Evolutionary conservation across 2,888 invertebrate genomes (phyloP).

Genomic region (Zhuqinia jingwanae): DNA sequence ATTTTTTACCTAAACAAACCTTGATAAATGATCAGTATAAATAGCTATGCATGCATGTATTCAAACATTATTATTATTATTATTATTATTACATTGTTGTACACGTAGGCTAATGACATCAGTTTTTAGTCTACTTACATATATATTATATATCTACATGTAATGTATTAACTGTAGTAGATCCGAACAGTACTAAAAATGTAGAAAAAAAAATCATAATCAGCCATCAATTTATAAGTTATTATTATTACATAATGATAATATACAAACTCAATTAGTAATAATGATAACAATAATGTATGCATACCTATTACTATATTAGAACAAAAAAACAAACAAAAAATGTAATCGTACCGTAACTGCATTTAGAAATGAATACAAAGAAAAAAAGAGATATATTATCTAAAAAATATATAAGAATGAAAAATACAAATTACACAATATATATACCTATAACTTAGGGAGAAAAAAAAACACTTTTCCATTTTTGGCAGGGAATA

Average conservation of each 20-base stretch:
- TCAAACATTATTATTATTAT: no score
- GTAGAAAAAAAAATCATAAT: constrained; percentile 2
- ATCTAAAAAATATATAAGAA: constrained; percentile 13
- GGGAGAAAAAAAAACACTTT: not conserved
- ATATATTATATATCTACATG: not conserved
- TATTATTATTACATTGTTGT: no score
- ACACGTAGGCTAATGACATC: no score
- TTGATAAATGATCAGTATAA: no score
- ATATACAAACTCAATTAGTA: not conserved
- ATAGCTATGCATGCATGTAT: no score
- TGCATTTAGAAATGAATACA: constrained; percentile 10
- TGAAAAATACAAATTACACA: constrained; percentile 3
- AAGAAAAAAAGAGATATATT: not conserved
- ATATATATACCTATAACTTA: not conserved
- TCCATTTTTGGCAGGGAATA: constrained; percentile 62
- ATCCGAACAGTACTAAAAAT: not conserved
- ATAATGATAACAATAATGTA: no score
- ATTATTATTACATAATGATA: not conserved
- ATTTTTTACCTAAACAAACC: no score
- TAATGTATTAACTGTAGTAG: not conserved
- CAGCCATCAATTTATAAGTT: not conserved
- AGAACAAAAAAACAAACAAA: not conserved
- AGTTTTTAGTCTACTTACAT: no score
- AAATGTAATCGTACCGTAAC: not conserved
- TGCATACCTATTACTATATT: no score